These are phyloP conservation scores for Habropoda laboriosa DNA, from an alignment of 1,140 invertebrate species.

Conservation along the genomic window DNA sequence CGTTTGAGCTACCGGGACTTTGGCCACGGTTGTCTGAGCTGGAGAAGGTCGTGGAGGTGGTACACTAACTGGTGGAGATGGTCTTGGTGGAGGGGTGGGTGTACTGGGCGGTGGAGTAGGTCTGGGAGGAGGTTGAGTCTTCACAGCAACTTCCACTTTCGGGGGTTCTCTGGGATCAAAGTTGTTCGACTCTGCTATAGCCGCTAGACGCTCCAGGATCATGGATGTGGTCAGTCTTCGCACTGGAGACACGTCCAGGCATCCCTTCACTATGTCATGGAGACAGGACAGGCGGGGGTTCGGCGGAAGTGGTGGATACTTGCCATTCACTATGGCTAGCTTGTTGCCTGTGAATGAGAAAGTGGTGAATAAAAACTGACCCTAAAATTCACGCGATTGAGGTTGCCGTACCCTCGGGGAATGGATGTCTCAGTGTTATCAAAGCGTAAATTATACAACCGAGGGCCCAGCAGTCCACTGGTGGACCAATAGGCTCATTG, in stretches of 20 bases:
- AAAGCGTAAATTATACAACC: constrained; percentile 97
- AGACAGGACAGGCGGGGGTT: constrained; percentile 92
- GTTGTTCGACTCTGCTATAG: constrained; percentile 92
- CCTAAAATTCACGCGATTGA: no score
- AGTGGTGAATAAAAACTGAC: not conserved
- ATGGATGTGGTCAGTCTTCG: constrained; percentile 89
- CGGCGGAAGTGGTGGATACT: constrained; percentile 91
- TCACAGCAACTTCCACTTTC: constrained; percentile 83
- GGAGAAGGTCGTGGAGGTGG: constrained; percentile 67
- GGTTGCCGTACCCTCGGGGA: constrained; percentile 90
- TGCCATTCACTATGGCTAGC: constrained; percentile 97
- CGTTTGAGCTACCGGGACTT: constrained; percentile 55
- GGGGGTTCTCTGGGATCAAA: constrained; percentile 90
- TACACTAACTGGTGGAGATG: constrained; percentile 60
- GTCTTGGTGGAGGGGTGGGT: constrained; percentile 72
- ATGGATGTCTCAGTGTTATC: constrained; percentile 97
- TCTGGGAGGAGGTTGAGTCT: constrained; percentile 77
- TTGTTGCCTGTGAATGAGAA: constrained; percentile 86
- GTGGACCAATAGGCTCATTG: constrained; percentile 94
- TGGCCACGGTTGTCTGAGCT: constrained; percentile 52
- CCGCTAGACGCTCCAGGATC: constrained; percentile 91
- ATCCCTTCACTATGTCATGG: constrained; percentile 95
- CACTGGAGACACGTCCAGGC: constrained; percentile 91
- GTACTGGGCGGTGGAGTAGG: constrained; percentile 73
- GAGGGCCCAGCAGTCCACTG: constrained; percentile 97